Evolutionary conservation across 2,888 invertebrate species (phyloP).

Genomic region (Ochlodes sylvanus): DNA sequence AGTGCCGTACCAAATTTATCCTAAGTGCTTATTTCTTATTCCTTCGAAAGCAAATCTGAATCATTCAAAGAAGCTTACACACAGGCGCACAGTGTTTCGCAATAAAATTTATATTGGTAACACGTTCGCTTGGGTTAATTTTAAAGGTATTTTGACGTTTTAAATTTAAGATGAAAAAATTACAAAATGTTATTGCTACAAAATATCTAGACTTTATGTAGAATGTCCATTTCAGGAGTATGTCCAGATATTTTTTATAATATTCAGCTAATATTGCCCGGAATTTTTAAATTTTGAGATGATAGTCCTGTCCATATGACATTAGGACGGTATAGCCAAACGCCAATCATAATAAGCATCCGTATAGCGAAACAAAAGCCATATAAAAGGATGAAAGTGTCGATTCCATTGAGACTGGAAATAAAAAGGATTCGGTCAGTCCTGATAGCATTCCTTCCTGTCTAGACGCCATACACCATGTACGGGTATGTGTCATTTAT

Average conservation of each 20-base stretch:
- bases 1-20: constrained; percentile 11
- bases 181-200: too few relatives aligned
- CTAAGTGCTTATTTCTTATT: constrained; percentile 21
- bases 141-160: too few relatives aligned
- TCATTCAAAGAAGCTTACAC: constrained; percentile 26
- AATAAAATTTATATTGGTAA: constrained; percentile 67
- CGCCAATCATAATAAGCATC: too few relatives aligned
- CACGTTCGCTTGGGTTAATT: too few relatives aligned
- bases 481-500: not conserved
- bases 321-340: too few relatives aligned
- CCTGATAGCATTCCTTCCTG: constrained; percentile 18
- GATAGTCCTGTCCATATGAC: too few relatives aligned
- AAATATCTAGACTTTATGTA: too few relatives aligned
- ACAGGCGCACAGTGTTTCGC: constrained; percentile 38
- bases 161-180: too few relatives aligned
- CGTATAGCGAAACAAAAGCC: not conserved
- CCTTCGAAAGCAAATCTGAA: constrained; percentile 11
- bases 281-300: too few relatives aligned
- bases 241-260: too few relatives aligned
- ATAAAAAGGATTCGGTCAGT: not conserved
- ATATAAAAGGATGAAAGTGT: not conserved
- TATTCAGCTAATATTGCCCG: too few relatives aligned
- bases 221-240: too few relatives aligned
- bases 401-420: not conserved
- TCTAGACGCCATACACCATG: constrained; percentile 13